Conservation (phyloP, 2,113 vertebrate species). For the Riparia riparia region DNA sequence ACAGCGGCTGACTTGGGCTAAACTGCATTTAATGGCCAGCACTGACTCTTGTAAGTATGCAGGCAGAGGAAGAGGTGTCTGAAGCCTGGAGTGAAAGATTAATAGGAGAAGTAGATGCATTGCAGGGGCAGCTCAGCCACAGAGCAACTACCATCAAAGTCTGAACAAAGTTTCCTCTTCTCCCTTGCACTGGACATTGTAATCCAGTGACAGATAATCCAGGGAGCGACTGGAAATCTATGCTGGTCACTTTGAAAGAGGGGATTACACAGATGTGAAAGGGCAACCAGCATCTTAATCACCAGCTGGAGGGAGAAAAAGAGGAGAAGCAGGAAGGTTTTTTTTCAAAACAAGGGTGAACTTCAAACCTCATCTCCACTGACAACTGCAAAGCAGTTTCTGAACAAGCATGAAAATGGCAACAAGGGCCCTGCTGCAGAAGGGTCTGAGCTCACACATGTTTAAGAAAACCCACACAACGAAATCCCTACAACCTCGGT, state of each 20-base stretch:
- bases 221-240: background rate
- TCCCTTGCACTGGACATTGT: background rate
- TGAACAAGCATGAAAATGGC: background rate
- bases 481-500: background rate
- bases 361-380: background rate
- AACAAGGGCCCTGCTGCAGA: background rate
- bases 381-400: background rate
- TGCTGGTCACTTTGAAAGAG: background rate
- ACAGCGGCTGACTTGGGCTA: background rate
- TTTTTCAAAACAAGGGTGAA: background rate
- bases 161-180: background rate
- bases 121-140: background rate
- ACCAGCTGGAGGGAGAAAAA: background rate
- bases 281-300: background rate
- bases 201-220: background rate
- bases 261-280: slow-evolving; percentile 9
- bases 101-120: background rate
- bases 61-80: background rate
- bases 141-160: background rate
- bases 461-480: background rate
- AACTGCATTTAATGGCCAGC: background rate
- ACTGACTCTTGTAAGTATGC: background rate
- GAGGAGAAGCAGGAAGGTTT: background rate
- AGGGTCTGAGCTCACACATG: background rate
- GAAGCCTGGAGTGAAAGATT: slow-evolving; percentile 3